A percentile compares a stretch with the other conserved stretches of the same genome.
Conservation (phyloP, 2,113 vertebrate genomes). For the Hippocampus barbouri region DNA sequence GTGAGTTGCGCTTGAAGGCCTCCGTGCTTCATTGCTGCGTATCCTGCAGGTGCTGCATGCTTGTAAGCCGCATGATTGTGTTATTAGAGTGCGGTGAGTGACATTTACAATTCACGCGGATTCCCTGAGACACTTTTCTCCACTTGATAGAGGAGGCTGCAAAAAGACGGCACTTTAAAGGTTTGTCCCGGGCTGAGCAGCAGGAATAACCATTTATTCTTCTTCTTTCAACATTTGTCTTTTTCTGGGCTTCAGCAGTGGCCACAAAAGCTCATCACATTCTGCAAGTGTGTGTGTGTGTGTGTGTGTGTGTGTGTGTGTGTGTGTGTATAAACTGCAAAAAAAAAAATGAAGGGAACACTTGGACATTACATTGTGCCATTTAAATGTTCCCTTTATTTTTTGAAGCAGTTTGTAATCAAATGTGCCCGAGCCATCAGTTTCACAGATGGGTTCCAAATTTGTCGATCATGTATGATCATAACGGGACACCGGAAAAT, state of each 20-base stretch:
- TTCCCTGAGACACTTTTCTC: background rate
- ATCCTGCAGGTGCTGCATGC: conserved; percentile 17
- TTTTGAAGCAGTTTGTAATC: too few relatives aligned
- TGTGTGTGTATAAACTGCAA: too few relatives aligned
- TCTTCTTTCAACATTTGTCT: background rate
- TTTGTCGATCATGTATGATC: background rate
- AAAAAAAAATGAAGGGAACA: too few relatives aligned
- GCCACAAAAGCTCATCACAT: too few relatives aligned
- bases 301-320: too few relatives aligned
- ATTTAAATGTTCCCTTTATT: too few relatives aligned
- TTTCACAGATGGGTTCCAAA: background rate
- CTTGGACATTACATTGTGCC: too few relatives aligned
- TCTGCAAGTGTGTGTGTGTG: background rate
- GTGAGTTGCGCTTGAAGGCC: background rate
- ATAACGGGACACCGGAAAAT: background rate
- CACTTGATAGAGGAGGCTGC: background rate
- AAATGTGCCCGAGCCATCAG: background rate
- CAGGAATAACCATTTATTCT: too few relatives aligned
- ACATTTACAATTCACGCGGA: conserved; percentile 16
- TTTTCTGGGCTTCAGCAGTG: background rate
- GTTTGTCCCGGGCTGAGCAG: background rate
- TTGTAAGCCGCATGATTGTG: conserved; percentile 21
- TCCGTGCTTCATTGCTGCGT: background rate
- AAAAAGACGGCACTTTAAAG: background rate
- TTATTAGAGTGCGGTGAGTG: conserved; percentile 18